A percentile compares a stretch with the other conserved stretches of the same genome.
Conservation (phyloP, 2,888 invertebrate genomes). For the Campopleginae sp. region DNA sequence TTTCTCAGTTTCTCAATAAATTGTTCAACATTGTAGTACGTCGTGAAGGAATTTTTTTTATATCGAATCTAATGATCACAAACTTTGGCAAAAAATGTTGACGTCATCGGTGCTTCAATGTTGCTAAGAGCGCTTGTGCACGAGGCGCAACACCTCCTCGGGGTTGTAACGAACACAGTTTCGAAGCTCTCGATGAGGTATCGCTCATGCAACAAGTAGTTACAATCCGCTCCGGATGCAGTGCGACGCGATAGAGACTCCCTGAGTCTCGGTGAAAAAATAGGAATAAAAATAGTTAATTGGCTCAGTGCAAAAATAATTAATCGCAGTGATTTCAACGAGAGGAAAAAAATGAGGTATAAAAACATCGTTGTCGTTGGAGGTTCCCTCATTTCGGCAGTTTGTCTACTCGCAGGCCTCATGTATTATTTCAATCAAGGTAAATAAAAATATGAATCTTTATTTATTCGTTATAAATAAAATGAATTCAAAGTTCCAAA, state of each 20-base stretch:
- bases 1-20: background rate
- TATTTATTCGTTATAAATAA: constrained; percentile 13
- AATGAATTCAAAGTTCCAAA: background rate
- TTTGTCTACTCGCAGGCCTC: constrained; percentile 76
- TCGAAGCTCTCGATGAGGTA: constrained; percentile 32
- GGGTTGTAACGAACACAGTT: constrained; percentile 33
- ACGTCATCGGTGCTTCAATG: constrained; percentile 6
- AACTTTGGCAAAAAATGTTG: background rate
- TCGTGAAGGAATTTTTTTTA: background rate
- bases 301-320: background rate
- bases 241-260: constrained; percentile 49
- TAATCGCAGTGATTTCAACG: constrained; percentile 10
- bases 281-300: background rate
- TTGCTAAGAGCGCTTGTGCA: constrained; percentile 71
- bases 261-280: constrained; percentile 14
- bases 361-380: constrained; percentile 78
- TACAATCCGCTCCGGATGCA: constrained; percentile 52
- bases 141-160: constrained; percentile 42
- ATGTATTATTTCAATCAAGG: constrained; percentile 82
- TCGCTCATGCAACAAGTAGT: constrained; percentile 66
- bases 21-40: background rate
- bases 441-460: constrained; percentile 67
- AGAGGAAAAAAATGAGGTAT: constrained; percentile 75
- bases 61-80: background rate
- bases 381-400: constrained; percentile 73